phyloP scores from a whole-genome alignment of 2,113 vertebrate species.

The Halcyon malimbica region DNA sequence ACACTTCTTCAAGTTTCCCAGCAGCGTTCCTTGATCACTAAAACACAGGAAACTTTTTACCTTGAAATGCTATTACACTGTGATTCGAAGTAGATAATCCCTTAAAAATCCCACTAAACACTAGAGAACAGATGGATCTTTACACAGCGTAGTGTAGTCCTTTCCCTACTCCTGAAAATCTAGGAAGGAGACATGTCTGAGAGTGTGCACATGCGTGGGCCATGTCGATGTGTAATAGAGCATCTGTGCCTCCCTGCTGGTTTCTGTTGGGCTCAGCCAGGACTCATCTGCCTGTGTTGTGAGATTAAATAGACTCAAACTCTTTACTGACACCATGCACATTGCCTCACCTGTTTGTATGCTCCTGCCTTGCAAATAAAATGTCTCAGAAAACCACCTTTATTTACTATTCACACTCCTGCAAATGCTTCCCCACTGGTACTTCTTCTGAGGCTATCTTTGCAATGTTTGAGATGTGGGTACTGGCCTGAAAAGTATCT shows the following conservation, averaged over 20 bases:
- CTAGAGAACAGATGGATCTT: constrained; percentile 1
- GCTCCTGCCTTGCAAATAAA: accelerated
- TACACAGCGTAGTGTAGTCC: not conserved
- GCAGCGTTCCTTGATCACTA: not conserved
- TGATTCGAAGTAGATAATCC: not conserved
- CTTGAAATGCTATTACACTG: not conserved
- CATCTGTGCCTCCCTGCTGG: not conserved
- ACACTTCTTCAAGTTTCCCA: not conserved
- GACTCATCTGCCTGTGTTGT: not conserved
- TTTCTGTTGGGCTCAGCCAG: not conserved
- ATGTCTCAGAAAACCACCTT: not conserved
- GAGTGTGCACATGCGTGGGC: not conserved
- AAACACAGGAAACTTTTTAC: not conserved
- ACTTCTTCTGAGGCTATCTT: not conserved
- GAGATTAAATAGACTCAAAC: not conserved
- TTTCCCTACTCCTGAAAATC: not conserved
- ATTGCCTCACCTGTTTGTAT: not conserved
- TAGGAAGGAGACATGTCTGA: not conserved
- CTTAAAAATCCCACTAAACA: not conserved
- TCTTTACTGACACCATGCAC: not conserved
- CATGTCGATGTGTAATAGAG: not conserved
- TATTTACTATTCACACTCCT: not conserved
- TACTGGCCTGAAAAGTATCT: not conserved
- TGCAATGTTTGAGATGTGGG: not conserved
- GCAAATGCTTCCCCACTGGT: not conserved